phyloP scores from a whole-genome alignment of 2,113 vertebrate species.

The Phalacrocorax carbo region DNA sequence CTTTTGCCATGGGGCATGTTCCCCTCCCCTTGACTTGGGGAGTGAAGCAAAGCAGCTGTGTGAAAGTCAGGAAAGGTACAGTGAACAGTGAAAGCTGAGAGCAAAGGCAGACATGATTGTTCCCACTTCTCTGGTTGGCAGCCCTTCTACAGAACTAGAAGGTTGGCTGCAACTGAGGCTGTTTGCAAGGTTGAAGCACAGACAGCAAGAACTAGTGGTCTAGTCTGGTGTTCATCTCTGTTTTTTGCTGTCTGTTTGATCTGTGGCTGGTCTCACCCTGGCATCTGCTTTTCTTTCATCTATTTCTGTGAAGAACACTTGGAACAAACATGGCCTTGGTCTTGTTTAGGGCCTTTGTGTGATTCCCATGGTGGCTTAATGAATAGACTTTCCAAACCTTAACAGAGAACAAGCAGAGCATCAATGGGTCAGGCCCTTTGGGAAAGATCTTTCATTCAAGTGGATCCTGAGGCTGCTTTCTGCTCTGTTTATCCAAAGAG shows the following conservation, averaged over 20 bases:
- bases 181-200: not conserved
- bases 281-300: not conserved
- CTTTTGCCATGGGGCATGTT: conserved; percentile 3
- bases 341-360: not conserved
- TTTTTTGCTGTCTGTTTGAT: not conserved
- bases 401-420: not conserved
- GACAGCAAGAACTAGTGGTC: not conserved
- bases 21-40: conserved; percentile 20
- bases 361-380: not conserved
- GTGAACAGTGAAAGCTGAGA: not conserved
- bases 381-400: not conserved
- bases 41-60: conserved; percentile 12
- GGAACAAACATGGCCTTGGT: not conserved
- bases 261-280: not conserved
- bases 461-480: not conserved
- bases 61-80: not conserved
- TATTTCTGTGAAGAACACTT: not conserved
- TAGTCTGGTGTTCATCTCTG: not conserved
- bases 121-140: not conserved
- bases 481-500: not conserved
- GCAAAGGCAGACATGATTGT: not conserved
- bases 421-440: not conserved
- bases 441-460: not conserved
- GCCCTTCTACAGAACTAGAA: not conserved
- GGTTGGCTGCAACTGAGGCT: not conserved